Evolutionary conservation across 2,113 vertebrate genomes (phyloP), one percentile per base, ranked within the genome.

Genomic region (Apteryx owenii): DNA sequence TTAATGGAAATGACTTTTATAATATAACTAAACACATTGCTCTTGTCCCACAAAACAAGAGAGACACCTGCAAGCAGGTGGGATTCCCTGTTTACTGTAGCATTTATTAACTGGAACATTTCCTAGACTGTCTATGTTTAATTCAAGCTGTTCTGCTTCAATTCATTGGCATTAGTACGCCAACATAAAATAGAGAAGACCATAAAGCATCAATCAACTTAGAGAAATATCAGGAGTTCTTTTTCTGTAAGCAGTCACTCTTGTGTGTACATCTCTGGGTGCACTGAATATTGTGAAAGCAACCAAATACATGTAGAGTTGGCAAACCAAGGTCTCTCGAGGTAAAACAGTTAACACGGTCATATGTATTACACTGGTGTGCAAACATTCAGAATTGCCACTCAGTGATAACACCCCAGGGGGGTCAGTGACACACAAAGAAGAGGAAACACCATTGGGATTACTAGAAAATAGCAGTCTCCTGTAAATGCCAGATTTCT

Each of bases 31-130:
- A 90, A 14, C 21, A 56, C 25, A 31, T 66, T 84, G 28, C 5
- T 92, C 42, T 81, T 80, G 42, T 87, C 51, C 83, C 33, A 56
- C 9, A 48, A 46, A 97, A 79, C 0, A 3, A 48, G 64, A 77
- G 7, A 85, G 25, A 65, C 44, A 79, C 84, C 94, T 93, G 77
- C 56, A 87, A 95, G 66, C 81, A 72, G 70, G 84, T 96, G 86
- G 81, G 48, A 85, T 93, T 85, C 84, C 81, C 58, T 82, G 61
- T 66, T 93, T 76, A 19, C 44, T 31, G 25, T 7, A 17, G 17
- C 0, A 0, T 92, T 95, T 80, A 82, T 92, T 77, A 80, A 18
- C 84, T 90, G 90, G 83, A 69, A 85, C 33, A 2, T 40, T 69
- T 84, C 86, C 76, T 51, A 26, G 36, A 31, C 38, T 58, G 31